A percentile compares a stretch with the other conserved stretches of the same genome.
phyloP scores from a whole-genome alignment of 2,113 vertebrate species.

The Lepus europaeus region DNA sequence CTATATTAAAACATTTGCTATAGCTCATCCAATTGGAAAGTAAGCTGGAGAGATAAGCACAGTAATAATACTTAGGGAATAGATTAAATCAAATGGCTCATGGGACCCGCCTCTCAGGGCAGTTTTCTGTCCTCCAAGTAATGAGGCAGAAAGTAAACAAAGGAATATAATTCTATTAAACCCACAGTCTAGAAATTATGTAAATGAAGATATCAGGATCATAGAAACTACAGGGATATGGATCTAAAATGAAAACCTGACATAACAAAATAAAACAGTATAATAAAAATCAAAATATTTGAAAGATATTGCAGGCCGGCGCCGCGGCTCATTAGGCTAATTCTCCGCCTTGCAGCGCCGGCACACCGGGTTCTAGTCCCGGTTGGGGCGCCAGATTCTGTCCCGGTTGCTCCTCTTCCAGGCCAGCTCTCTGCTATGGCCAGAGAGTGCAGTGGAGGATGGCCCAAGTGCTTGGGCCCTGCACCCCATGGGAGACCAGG shows the following conservation, averaged over 20 bases:
- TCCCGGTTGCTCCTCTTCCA: too few relatives aligned
- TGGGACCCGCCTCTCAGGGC: background rate
- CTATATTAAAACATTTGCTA: background rate
- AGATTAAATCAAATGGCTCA: background rate
- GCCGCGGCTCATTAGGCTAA: too few relatives aligned
- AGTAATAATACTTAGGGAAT: background rate
- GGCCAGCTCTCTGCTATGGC: too few relatives aligned
- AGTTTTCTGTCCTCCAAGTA: background rate
- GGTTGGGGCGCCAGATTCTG: too few relatives aligned
- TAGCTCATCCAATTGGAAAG: conserved; percentile 8
- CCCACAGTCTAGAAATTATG: conserved; percentile 2
- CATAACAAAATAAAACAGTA: conserved; percentile 22
- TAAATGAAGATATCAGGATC: background rate
- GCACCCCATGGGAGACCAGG: too few relatives aligned
- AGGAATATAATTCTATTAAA: conserved; percentile 1
- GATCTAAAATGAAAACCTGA: background rate
- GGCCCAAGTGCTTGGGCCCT: too few relatives aligned
- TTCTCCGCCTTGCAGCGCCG: too few relatives aligned
- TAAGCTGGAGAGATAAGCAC: background rate
- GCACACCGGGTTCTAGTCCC: too few relatives aligned
- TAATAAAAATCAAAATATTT: background rate
- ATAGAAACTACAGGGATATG: background rate
- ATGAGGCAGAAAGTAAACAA: background rate
- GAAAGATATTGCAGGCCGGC: background rate
- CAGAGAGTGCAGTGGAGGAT: too few relatives aligned